Evolutionary conservation across 2,888 invertebrate genomes (phyloP).

Genomic region (Zhengitettix transpicula): DNA sequence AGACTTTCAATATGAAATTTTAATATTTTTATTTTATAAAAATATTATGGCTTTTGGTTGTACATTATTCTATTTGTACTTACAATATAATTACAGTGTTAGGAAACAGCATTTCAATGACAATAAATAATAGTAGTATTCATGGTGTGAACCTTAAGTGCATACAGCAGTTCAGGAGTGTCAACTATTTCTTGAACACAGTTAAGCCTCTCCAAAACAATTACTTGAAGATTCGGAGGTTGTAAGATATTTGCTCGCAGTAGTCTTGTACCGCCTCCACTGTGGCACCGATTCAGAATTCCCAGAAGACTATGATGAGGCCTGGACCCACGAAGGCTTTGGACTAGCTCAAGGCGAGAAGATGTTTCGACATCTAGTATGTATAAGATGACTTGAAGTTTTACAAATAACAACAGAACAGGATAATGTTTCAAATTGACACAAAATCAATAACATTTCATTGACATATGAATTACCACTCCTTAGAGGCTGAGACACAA

Average conservation of each 20-base stretch:
- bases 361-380: constrained; percentile 63
- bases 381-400: too few species aligned
- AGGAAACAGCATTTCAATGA: too few species aligned
- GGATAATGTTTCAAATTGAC: too few species aligned
- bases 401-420: too few species aligned
- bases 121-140: too few species aligned
- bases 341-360: constrained; percentile 54
- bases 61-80: too few species aligned
- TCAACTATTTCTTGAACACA: constrained; percentile 61
- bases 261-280: constrained; percentile 56
- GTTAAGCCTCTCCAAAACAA: constrained; percentile 52
- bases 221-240: constrained; percentile 49
- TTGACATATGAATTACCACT: too few species aligned
- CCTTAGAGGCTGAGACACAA: too few species aligned
- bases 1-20: background rate
- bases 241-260: constrained; percentile 67
- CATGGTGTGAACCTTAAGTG: constrained; percentile 36
- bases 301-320: constrained; percentile 39
- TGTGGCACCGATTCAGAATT: constrained; percentile 50
- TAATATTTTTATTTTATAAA: too few species aligned
- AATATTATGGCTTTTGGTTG: too few species aligned
- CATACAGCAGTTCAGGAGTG: constrained; percentile 43
- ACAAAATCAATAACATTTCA: too few species aligned
- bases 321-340: constrained; percentile 26
- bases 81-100: too few species aligned